phyloP scores from a whole-genome alignment of 2,888 invertebrate species.

The Dicyrtomina minuta region DNA sequence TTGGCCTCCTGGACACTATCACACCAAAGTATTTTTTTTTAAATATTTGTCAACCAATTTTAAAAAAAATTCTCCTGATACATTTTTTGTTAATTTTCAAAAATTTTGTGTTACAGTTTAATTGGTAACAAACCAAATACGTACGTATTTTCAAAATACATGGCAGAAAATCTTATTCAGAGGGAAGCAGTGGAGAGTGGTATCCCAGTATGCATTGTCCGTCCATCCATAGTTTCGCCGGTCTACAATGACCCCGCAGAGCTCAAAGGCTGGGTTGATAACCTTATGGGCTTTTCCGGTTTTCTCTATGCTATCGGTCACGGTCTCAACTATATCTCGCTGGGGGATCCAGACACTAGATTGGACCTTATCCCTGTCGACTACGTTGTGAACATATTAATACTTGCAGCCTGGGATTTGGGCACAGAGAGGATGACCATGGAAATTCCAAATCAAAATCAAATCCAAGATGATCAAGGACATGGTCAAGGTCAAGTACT shows the following conservation, averaged over 20 bases:
- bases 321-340: too few relatives aligned
- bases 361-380: too few relatives aligned
- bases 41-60: not conserved
- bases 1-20: constrained; percentile 1
- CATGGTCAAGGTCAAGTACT: too few relatives aligned
- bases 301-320: too few relatives aligned
- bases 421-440: too few relatives aligned
- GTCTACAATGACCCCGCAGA: too few relatives aligned
- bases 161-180: constrained; percentile 23
- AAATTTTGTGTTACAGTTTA: constrained; percentile 1
- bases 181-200: not conserved
- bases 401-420: not conserved
- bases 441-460: too few relatives aligned
- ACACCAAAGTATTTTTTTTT: constrained; percentile 22
- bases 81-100: not conserved
- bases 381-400: not conserved
- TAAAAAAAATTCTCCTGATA: too few relatives aligned
- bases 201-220: constrained; percentile 29
- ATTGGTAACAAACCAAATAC: constrained; percentile 30
- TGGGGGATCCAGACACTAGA: too few relatives aligned
- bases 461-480: too few relatives aligned
- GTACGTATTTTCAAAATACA: constrained; percentile 26
- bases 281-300: too few relatives aligned
- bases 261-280: too few relatives aligned
- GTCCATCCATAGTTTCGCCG: constrained; percentile 36